These are phyloP conservation scores for Salvelinus sp. DNA, from an alignment of 2,113 vertebrate species.

Conservation along the genomic window DNA sequence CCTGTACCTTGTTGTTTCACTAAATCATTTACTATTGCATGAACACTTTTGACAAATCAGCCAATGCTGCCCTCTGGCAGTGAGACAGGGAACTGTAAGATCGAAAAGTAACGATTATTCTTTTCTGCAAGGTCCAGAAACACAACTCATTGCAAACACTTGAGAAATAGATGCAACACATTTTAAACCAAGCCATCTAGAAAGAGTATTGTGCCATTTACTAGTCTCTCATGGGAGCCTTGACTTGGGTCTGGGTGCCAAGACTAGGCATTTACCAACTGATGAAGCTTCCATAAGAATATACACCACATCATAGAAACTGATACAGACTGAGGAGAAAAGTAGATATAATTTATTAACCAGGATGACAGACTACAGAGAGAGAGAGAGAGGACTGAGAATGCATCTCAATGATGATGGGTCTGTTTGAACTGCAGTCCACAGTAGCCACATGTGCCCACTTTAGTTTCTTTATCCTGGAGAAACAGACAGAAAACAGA, in stretches of 20 bases:
- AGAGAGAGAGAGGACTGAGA: constrained; percentile 24
- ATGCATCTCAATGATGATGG: constrained; percentile 78
- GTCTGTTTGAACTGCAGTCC: constrained; percentile 91
- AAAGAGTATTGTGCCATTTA: too few relatives aligned
- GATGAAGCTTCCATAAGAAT: too few relatives aligned
- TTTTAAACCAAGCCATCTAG: too few relatives aligned
- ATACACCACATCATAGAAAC: too few relatives aligned
- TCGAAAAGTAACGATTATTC: neutral
- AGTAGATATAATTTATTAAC: constrained; percentile 64
- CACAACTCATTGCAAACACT: too few relatives aligned
- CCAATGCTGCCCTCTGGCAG: constrained; percentile 54
- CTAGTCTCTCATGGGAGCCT: too few relatives aligned
- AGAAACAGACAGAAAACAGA: neutral
- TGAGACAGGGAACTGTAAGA: constrained; percentile 30
- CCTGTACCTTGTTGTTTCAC: neutral
- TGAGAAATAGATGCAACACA: too few relatives aligned
- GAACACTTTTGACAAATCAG: neutral
- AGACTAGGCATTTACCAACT: too few relatives aligned
- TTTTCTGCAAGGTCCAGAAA: too few relatives aligned
- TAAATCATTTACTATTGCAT: neutral
- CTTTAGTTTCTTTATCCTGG: constrained; percentile 95
- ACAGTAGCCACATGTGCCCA: constrained; percentile 94
- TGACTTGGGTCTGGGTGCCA: too few relatives aligned
- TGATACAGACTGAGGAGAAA: too few relatives aligned
- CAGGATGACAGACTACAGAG: constrained; percentile 63